These are phyloP conservation scores for Anguilla rostrata DNA, from an alignment of 2,113 vertebrate species.

Conservation along the genomic window DNA sequence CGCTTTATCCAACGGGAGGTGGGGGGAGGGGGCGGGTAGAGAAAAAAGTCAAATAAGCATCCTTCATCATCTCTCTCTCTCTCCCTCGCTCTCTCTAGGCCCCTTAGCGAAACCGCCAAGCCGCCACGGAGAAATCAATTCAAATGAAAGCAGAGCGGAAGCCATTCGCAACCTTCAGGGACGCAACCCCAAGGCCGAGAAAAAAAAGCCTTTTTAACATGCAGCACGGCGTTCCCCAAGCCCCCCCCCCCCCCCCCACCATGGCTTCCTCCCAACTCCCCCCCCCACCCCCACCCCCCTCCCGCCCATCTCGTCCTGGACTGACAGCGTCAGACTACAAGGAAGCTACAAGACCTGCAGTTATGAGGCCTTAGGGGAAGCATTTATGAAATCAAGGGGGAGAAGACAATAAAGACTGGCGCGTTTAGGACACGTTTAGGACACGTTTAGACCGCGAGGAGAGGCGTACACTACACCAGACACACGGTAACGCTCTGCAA, in stretches of 20 bases:
- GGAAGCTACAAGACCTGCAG: constrained; percentile 15
- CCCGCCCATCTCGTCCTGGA: not conserved
- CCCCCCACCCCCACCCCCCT: not conserved
- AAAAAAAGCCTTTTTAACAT: constrained; percentile 5
- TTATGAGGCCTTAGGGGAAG: too few species aligned
- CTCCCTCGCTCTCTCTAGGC: not conserved
- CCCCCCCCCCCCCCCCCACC: not conserved
- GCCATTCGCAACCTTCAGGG: not conserved
- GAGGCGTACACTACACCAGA: too few species aligned
- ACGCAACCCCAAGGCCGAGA: not conserved
- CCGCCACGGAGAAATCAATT: not conserved
- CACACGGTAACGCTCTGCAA: constrained; percentile 34
- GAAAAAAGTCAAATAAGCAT: not conserved
- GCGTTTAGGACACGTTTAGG: too few species aligned
- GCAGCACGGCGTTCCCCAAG: not conserved
- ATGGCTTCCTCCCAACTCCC: not conserved
- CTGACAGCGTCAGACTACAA: not conserved
- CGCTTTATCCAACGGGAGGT: not conserved
- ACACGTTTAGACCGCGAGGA: too few species aligned
- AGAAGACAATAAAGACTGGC: too few species aligned
- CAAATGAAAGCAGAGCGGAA: constrained; percentile 7
- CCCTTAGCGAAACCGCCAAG: not conserved
- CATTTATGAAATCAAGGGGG: too few species aligned
- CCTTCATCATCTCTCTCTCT: not conserved
- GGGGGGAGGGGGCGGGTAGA: not conserved